A percentile compares a stretch with the other conserved stretches of the same genome.
Conservation (phyloP, 2,113 vertebrate genomes). For the Falco punctatus region DNA sequence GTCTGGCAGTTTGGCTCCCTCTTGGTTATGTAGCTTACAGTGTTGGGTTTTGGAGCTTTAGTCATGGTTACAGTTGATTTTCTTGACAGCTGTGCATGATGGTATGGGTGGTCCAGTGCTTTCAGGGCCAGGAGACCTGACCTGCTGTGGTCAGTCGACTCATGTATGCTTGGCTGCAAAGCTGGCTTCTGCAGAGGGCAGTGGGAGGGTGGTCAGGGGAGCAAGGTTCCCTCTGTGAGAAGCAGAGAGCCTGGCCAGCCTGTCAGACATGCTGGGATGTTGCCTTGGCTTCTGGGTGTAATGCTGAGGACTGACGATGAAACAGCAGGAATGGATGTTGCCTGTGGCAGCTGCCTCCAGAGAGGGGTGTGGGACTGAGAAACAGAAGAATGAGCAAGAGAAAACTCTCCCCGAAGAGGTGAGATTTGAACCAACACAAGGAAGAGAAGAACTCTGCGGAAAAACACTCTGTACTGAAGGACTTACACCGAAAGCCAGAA, state of each 20-base stretch:
- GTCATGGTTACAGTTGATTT: background rate
- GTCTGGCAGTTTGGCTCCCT: background rate
- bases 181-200: background rate
- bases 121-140: background rate
- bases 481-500: background rate
- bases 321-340: background rate
- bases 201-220: background rate
- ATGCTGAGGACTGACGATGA: fast-evolving
- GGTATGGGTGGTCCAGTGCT: background rate
- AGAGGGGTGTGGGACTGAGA: background rate
- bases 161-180: background rate
- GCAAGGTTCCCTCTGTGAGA: background rate
- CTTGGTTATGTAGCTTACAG: background rate
- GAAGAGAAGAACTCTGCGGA: background rate
- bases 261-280: background rate
- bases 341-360: background rate
- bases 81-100: background rate
- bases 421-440: background rate
- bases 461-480: background rate
- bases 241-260: background rate
- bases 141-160: background rate
- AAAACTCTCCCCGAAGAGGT: background rate
- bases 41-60: background rate
- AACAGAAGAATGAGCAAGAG: background rate
- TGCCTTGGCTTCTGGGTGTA: background rate